Evolutionary conservation across 2,797 vertebrate species (phyloP), one percentile per base, ranked within the genome.

Genomic region (Iguana delicatissima): DNA sequence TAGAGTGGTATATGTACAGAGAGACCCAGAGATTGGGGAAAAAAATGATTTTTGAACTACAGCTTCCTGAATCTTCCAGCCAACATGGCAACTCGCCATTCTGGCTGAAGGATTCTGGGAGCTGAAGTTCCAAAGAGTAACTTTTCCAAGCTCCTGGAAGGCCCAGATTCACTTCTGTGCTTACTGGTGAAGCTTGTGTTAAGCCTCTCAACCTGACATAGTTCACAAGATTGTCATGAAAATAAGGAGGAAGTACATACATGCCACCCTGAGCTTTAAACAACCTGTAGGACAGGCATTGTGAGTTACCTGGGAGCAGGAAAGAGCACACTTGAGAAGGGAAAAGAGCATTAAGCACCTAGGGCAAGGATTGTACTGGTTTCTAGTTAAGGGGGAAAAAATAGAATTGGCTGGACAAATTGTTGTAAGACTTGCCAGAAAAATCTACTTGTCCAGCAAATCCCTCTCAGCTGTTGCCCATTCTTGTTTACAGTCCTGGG

Each of bases 241-340:
- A 42, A 24, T 79, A 26, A 79, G 76, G 38, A 79, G 42, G 42
- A 26, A 79, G 42, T 42, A 20, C 9, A 24, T 42, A 38, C 20
- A 46, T 79, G 42, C 42, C 22, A 79, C 76, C 10, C 24, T 26
- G 76, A 50, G 42, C 12, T 74, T 83, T 62, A 83, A 69, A 38
- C 38, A 84, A 89, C 55, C 18, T 8, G 88, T 76, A 24, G 55
- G 29, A 62, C 88, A 76, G 80, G 88, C 74, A 76, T 76, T 83
- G 38, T 35, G 42, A 46, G 69, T 89, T 83, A 59, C 16, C 8
- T 73, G 67, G 79, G n/a, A 88, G 62, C 13, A 72, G 32, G 35
- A 73, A 6, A 50, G 32, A n/a, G 26, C 32, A 4, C 4, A 3
- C 42, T 46, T 46, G 42, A 32, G 38, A 32, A 62, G 55, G n/a